Conservation (phyloP, 1,140 invertebrate genomes). For the Ostrea edulis region DNA sequence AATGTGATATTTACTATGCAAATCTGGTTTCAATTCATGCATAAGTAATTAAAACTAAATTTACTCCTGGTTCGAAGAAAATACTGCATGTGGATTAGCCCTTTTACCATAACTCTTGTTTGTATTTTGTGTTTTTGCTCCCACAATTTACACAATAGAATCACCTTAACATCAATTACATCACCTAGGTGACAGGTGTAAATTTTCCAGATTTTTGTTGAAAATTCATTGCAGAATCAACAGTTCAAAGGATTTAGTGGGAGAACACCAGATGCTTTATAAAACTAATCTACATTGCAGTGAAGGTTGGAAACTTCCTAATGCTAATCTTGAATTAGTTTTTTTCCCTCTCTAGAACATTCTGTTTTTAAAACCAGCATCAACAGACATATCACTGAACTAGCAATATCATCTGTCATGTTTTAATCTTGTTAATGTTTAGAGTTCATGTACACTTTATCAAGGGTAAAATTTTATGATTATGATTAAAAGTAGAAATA, state of each 20-base stretch:
- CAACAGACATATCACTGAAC: not conserved
- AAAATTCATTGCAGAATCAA: not conserved
- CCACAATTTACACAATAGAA: not conserved
- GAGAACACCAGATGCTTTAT: constrained; percentile 7
- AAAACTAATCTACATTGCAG: constrained; percentile 24
- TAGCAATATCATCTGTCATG: constrained; percentile 7
- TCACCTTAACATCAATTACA: not conserved
- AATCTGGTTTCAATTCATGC: constrained; percentile 1
- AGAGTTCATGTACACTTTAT: constrained; percentile 6
- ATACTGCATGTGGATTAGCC: not conserved
- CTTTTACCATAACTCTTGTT: not conserved
- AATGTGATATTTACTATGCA: not conserved
- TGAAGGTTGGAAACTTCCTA: not conserved
- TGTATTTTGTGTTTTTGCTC: not conserved
- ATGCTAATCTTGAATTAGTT: not conserved
- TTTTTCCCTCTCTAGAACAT: constrained; percentile 18
- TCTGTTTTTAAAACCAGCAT: constrained; percentile 13
- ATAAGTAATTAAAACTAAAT: not conserved
- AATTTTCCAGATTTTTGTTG: not conserved
- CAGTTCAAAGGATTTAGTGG: not conserved
- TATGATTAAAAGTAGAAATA: not conserved
- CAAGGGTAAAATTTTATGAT: not conserved
- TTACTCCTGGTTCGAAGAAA: not conserved
- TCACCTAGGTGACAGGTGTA: constrained; percentile 30
- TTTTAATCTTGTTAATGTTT: constrained; percentile 12